Evolutionary conservation across 2,797 vertebrate genomes (phyloP).

Genomic region (Allobates femoralis): DNA sequence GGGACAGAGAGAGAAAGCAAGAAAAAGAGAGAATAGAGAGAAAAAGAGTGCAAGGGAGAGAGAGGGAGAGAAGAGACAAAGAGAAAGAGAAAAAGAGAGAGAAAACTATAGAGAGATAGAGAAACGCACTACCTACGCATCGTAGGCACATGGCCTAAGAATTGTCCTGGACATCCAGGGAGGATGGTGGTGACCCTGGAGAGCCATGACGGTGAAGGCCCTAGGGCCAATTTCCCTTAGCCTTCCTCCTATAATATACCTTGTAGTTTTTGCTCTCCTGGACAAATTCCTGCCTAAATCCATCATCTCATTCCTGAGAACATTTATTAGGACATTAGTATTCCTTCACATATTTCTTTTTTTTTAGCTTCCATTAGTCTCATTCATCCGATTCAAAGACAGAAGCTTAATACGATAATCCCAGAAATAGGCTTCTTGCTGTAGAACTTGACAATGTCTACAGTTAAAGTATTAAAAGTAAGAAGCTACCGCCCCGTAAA

Average conservation of each 20-base stretch:
- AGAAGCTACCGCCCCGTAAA: constrained; percentile 28
- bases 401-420: constrained; percentile 43
- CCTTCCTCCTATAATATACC: not conserved
- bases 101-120: no score
- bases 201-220: not conserved
- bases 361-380: constrained; percentile 7
- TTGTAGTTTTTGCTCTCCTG: not conserved
- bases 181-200: not conserved
- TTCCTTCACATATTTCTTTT: constrained; percentile 3
- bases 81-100: no score
- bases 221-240: not conserved
- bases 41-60: no score
- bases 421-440: constrained; percentile 28
- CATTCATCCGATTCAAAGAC: constrained; percentile 31
- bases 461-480: constrained; percentile 36
- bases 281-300: not conserved
- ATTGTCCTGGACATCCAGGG: no score
- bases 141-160: no score
- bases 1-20: no score
- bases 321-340: constrained; percentile 8
- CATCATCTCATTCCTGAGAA: constrained; percentile 9
- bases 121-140: no score
- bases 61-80: no score
- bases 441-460: constrained; percentile 42
- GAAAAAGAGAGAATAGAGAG: no score